Conservation (phyloP, 2,888 invertebrate genomes). For the Drosophila rellima region DNA sequence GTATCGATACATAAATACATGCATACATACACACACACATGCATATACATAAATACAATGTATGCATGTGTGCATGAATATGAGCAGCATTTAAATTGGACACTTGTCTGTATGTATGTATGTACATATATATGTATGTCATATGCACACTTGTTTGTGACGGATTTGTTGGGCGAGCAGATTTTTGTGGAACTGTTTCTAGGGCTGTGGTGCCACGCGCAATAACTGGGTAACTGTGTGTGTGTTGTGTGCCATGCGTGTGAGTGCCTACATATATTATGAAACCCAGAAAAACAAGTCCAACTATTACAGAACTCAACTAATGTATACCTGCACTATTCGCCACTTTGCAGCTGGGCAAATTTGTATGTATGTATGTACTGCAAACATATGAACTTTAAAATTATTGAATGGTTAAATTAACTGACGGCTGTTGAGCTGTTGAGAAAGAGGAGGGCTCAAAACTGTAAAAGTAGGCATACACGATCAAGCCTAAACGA, state of each 20-base stretch:
- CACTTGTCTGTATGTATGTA: conserved; percentile 24
- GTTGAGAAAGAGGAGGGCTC: too few species aligned
- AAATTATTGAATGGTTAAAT: too few species aligned
- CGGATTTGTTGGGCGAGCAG: conserved; percentile 57
- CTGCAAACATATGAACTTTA: too few species aligned
- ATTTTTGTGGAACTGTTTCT: conserved; percentile 56
- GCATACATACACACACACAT: conserved; percentile 16
- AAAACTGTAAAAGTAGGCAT: not conserved
- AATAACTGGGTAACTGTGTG: conserved; percentile 8
- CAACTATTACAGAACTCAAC: conserved; percentile 11
- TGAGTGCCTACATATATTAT: conserved; percentile 15
- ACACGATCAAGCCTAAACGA: not conserved
- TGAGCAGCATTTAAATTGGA: conserved; percentile 31
- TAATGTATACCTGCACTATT: conserved; percentile 27
- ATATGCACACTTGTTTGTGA: conserved; percentile 24
- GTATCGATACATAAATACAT: conserved; percentile 42
- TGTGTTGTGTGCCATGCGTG: too few species aligned
- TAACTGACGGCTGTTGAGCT: too few species aligned
- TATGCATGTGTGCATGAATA: conserved; percentile 18
- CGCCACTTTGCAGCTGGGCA: too few species aligned
- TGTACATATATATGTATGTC: conserved; percentile 12
- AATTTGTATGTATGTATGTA: too few species aligned
- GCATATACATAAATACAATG: not conserved
- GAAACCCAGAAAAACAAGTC: conserved; percentile 31
- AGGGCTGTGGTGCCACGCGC: conserved; percentile 56